Percentiles rank a stretch among this genome's conserved stretches.
phyloP scores from a whole-genome alignment of 2,888 invertebrate genomes.

The Papilio elwesi region DNA sequence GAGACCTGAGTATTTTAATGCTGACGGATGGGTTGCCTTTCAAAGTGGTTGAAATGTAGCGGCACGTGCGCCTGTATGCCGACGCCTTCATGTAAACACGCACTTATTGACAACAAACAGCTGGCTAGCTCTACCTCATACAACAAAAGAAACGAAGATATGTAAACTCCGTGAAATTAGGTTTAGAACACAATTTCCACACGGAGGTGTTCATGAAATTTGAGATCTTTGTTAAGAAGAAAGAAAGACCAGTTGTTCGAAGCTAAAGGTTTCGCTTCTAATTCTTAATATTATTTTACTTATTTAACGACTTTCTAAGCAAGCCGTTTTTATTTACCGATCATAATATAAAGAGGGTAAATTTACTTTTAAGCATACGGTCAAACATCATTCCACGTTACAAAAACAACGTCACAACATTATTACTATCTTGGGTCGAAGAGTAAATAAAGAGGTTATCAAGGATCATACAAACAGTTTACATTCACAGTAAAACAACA shows the following conservation, averaged over 20 bases:
- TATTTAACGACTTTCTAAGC: constrained; percentile 3
- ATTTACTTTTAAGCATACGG: background rate
- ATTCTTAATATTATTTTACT: background rate
- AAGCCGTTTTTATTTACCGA: background rate
- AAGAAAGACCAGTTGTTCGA: background rate
- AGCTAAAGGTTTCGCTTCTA: background rate
- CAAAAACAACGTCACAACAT: constrained; percentile 12
- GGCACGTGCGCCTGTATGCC: background rate
- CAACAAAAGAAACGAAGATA: constrained; percentile 8
- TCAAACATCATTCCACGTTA: background rate
- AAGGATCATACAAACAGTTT: constrained; percentile 22
- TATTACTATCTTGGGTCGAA: constrained; percentile 11
- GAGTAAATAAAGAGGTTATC: constrained; percentile 29
- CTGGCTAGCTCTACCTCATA: constrained; percentile 16
- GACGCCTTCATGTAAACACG: constrained; percentile 5
- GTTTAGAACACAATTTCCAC: background rate
- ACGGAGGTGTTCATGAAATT: background rate
- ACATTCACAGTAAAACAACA: background rate
- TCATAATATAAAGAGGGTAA: constrained; percentile 3
- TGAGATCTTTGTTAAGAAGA: background rate
- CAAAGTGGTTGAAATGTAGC: constrained; percentile 17
- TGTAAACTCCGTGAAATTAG: background rate
- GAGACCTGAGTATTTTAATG: constrained; percentile 11
- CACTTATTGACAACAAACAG: constrained; percentile 17
- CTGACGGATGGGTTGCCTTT: constrained; percentile 3